A percentile compares a stretch with the other conserved stretches of the same genome.
Evolutionary conservation across 2,888 invertebrate genomes (phyloP).

Genomic region (Amiota mariae): DNA sequence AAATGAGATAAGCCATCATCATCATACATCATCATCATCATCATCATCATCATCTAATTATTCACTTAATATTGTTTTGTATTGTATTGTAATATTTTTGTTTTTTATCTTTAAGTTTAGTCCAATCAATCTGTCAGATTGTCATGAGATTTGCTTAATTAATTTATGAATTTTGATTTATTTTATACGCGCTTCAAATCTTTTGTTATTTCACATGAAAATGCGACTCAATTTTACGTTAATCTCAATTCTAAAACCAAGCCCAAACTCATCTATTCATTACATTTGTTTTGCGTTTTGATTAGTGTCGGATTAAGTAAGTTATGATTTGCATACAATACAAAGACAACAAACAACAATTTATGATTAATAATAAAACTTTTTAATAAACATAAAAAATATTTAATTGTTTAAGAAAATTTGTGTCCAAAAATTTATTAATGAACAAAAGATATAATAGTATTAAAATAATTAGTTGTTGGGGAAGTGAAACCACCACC

Average conservation of each 20-base stretch:
- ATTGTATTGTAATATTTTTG: background rate
- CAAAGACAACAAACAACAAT: too few species aligned
- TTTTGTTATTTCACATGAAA: too few species aligned
- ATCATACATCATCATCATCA: constrained; percentile 34
- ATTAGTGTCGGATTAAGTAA: too few species aligned
- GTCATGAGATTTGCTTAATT: constrained; percentile 35
- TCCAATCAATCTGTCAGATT: constrained; percentile 4
- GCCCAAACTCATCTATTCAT: constrained; percentile 36
- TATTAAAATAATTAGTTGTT: too few species aligned
- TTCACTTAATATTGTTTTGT: background rate
- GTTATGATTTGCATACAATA: too few species aligned
- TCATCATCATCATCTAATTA: constrained; percentile 24
- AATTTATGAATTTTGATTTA: constrained; percentile 31
- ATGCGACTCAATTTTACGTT: constrained; percentile 15
- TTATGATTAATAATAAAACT: too few species aligned
- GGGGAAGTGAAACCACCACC: too few species aligned
- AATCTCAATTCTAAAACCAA: constrained; percentile 48
- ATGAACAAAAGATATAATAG: too few species aligned
- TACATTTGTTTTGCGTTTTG: background rate
- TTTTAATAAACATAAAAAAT: too few species aligned
- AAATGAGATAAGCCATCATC: too few species aligned
- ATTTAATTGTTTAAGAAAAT: too few species aligned
- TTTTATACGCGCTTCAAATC: background rate
- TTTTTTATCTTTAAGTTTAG: background rate
- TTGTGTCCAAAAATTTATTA: too few species aligned